phyloP scores from a whole-genome alignment of 2,113 vertebrate genomes.

The Tor tambroides region DNA sequence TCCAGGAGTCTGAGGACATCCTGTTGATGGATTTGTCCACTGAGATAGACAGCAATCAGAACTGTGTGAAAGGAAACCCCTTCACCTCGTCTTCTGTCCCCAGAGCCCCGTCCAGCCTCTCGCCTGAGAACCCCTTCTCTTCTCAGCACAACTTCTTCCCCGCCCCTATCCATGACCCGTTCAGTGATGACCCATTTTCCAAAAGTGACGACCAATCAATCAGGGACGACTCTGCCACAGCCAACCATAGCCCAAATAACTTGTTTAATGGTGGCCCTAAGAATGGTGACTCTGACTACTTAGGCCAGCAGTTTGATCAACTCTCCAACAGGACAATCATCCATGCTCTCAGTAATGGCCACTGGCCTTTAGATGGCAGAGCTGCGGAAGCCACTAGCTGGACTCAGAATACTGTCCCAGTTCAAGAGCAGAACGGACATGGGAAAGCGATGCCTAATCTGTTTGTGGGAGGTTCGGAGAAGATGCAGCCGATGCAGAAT shows the following conservation, averaged over 20 bases:
- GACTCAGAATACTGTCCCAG: conserved; percentile 69
- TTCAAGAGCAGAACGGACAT: conserved; percentile 76
- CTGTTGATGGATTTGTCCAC: conserved; percentile 89
- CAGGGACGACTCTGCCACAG: conserved; percentile 70
- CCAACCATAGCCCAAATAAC: conserved; percentile 70
- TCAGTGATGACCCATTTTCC: conserved; percentile 86
- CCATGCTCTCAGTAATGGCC: conserved; percentile 72
- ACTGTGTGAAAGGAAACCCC: conserved; percentile 82
- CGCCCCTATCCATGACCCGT: conserved; percentile 85
- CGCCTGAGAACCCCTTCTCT: conserved; percentile 79
- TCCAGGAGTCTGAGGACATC: conserved; percentile 83
- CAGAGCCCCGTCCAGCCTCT: conserved; percentile 72
- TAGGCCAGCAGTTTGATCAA: conserved; percentile 85
- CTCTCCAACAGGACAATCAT: conserved; percentile 82
- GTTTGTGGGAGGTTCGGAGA: conserved; percentile 72
- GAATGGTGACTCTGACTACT: conserved; percentile 79
- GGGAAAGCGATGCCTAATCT: conserved; percentile 68
- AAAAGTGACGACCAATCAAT: conserved; percentile 71
- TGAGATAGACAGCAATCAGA: conserved; percentile 86
- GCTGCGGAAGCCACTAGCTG: conserved; percentile 53
- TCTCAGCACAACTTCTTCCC: conserved; percentile 86
- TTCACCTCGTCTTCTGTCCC: conserved; percentile 76
- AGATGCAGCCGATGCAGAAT: conserved; percentile 74
- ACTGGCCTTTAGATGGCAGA: conserved; percentile 73
- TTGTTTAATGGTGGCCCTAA: conserved; percentile 67